Base-by-base conservation (phyloP, 1,140 invertebrate genomes). In the Ditylenchus dipsaci region DNA sequence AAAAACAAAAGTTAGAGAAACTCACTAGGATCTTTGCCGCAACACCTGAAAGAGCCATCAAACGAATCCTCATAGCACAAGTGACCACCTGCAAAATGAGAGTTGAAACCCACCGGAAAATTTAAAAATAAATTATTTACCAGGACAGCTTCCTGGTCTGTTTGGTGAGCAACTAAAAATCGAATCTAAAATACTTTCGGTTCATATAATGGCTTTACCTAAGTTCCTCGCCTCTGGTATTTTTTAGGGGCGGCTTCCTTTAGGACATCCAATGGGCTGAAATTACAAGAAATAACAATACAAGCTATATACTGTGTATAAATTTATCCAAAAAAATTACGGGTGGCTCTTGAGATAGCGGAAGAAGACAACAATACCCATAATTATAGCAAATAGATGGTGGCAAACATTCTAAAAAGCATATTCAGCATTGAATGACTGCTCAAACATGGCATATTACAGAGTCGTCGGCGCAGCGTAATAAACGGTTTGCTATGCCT, bases 211-310 rank as follows among this genome's bases (percentile, higher is more conserved):
- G 38, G 21, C 42, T 30, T 47, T 69, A 71, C 27, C 71, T 56
- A 0, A 72, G 59, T 11, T 68, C 45, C 27, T 66, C 49, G n/a
- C 49, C 49, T 5, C 15, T 3, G 8, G 15, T 17, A 26, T 53
- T 53, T 17, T 53, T 53, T 26, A 53, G 8, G 49, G 49, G 8
- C 49, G 49, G 15, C n/a, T 65, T n/a, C 77, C 77, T 38, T 76
- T 79, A 15, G 76, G 76, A 53, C 76, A 78, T 63, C 76, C 76
- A 30, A 78, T 63, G 26, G 76, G 75, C 15, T 38, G 33, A 38
- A 38, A 38, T 38, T 11, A 11, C 3, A 38, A 38, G 11, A 38
- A 38, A 38, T n/a, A n/a, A n/a, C n/a, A n/a, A n/a, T n/a, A n/a
- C n/a, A n/a, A n/a, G n/a, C n/a, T n/a, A n/a, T n/a, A n/a, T n/a